phyloP scores from a whole-genome alignment of 2,888 invertebrate genomes.

The Horisme vitalbata region DNA sequence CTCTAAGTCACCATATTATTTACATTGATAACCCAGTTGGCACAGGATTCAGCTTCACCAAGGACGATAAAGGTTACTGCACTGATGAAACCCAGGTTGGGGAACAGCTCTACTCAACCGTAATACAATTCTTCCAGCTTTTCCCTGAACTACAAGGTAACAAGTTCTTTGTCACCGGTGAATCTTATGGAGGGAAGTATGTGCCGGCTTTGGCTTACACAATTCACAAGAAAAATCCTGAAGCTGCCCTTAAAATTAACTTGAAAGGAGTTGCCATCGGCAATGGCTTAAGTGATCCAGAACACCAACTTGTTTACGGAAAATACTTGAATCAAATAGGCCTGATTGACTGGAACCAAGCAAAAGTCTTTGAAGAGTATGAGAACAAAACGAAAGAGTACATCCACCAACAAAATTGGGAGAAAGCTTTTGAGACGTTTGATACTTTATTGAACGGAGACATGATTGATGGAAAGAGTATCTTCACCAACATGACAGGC shows the following conservation, averaged over 20 bases:
- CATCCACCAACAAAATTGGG: slow-evolving; percentile 85
- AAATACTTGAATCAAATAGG: slow-evolving; percentile 92
- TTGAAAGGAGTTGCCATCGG: slow-evolving; percentile 89
- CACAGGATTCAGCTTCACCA: slow-evolving; percentile 95
- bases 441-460: slow-evolving; percentile 88
- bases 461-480: slow-evolving; percentile 79
- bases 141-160: slow-evolving; percentile 89
- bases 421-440: slow-evolving; percentile 88
- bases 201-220: slow-evolving; percentile 90
- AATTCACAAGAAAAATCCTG: slow-evolving; percentile 86
- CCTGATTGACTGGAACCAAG: slow-evolving; percentile 85
- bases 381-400: slow-evolving; percentile 83
- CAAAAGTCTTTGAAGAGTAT: slow-evolving; percentile 81
- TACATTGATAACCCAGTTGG: slow-evolving; percentile 97
- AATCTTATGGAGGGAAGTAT: slow-evolving; percentile 93
- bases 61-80: slow-evolving; percentile 89
- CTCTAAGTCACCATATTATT: slow-evolving; percentile 88
- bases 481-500: slow-evolving; percentile 89
- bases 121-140: slow-evolving; percentile 91
- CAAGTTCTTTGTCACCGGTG: slow-evolving; percentile 94
- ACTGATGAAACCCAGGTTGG: slow-evolving; percentile 91
- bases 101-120: slow-evolving; percentile 88
- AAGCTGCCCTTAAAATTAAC: slow-evolving; percentile 86
- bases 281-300: slow-evolving; percentile 91
- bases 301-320: slow-evolving; percentile 89